phyloP scores from a whole-genome alignment of 2,888 invertebrate species.

The Morinoia aosen region DNA sequence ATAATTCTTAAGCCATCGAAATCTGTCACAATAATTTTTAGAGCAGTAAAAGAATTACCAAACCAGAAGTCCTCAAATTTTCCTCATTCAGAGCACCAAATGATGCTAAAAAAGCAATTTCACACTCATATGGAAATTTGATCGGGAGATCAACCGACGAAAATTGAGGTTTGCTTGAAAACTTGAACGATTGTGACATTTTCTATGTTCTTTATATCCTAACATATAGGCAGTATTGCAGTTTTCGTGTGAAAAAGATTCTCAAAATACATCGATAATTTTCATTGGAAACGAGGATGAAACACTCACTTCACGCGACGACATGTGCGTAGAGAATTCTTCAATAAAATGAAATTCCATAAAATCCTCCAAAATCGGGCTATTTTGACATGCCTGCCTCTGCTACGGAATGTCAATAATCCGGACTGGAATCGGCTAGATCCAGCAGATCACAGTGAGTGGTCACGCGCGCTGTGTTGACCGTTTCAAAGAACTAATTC shows the following conservation, averaged over 20 bases:
- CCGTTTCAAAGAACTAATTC: conserved; percentile 1
- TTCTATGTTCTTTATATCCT: not conserved
- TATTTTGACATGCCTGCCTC: not conserved
- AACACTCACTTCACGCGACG: not conserved
- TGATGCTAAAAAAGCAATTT: no score
- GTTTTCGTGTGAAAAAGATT: not conserved
- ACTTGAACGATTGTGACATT: not conserved
- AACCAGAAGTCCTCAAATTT: no score
- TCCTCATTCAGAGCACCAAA: no score
- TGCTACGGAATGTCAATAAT: not conserved
- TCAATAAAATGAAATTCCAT: not conserved
- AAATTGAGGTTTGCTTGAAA: not conserved
- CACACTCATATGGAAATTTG: no score
- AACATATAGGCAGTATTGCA: not conserved
- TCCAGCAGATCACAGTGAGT: conserved; percentile 27
- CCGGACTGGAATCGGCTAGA: not conserved
- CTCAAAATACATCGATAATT: not conserved
- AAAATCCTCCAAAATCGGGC: not conserved
- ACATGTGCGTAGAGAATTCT: not conserved
- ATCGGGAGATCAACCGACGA: not conserved
- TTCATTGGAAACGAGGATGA: not conserved
- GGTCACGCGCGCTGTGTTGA: conserved; percentile 15
- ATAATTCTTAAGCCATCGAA: no score
- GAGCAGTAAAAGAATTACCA: no score
- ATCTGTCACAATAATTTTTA: no score